Base-by-base conservation (phyloP, 2,888 invertebrate species). In the Reticulitermes lucifugus region DNA sequence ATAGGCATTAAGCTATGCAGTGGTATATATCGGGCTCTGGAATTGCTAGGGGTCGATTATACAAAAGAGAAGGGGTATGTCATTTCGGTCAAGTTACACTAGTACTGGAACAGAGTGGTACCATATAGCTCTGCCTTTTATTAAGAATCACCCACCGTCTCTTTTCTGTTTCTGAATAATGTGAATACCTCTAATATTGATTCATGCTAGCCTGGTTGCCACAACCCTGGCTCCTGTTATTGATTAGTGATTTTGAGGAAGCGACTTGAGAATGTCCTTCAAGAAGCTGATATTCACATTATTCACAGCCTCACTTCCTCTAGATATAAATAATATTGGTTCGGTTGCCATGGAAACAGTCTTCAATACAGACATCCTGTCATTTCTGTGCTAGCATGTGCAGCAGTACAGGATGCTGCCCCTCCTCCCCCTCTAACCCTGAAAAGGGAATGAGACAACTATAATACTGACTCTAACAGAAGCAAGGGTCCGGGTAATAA, bases 151-250 rank as follows among this genome's bases (percentile, higher is more conserved):
- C 73, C 65, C 43, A 41, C 46, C 46, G 22, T n/a, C 46, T n/a
- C 12, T 46, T 41, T 77, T 77, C 46, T 77, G 46, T 77, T 77
- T 51, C 18, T 12, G 22, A 77, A 77, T n/a, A 77, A 77, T 77
- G 77, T 51, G 77, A 77, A 46, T 77, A 46, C n/a, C 77, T 77
- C 77, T 77, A 77, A 51, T 77, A 77, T 77, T 77, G 77, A 77
- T 77, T 77, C 29, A 46, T 77, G 46, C 51, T 46, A 10, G 46
- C 77, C 46, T 46, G 77, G 77, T 77, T 77, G 77, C 77, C 51
- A 77, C 77, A 77, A 46, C 77, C 73, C 77, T 41, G 22, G 77
- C 25, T 51, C 73, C 22, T 77, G 77, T 77, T 77, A 77, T 77
- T 77, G 77, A 77, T 77, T 77, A 77, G 46, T 77, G 77, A 46